Conservation (phyloP, 2,113 vertebrate species). For the Istiophorus platypterus region DNA sequence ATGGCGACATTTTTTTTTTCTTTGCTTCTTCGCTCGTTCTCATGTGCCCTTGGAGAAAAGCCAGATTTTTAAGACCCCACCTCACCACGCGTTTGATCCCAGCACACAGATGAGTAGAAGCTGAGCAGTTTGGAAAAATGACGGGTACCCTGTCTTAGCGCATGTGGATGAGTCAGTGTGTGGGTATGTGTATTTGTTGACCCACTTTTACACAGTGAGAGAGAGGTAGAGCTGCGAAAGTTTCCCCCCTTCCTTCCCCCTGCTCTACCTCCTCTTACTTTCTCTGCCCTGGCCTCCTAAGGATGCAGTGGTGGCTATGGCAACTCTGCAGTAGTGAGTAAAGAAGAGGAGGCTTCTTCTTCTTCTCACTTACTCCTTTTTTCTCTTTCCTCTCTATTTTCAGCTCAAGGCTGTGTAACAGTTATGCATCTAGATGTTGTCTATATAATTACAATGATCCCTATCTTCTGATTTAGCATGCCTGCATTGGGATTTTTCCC, state of each 20-base stretch:
- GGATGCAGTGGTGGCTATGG: slow-evolving; percentile 72
- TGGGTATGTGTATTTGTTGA: slow-evolving; percentile 58
- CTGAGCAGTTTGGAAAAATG: slow-evolving; percentile 48
- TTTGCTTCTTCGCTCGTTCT: slow-evolving; percentile 33
- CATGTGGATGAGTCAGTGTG: background rate
- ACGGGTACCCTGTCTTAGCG: slow-evolving; percentile 23
- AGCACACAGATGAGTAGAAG: slow-evolving; percentile 37
- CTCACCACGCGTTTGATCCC: slow-evolving; percentile 51
- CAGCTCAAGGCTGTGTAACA: slow-evolving; percentile 57
- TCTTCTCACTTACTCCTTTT: background rate
- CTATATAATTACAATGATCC: slow-evolving; percentile 68
- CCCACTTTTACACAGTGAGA: slow-evolving; percentile 70
- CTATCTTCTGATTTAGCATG: slow-evolving; percentile 54
- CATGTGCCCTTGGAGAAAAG: slow-evolving; percentile 32
- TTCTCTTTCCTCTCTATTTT: background rate
- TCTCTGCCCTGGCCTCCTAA: slow-evolving; percentile 49
- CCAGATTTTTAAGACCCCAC: slow-evolving; percentile 40
- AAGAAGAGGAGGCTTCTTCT: slow-evolving; percentile 43
- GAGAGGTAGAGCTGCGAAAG: slow-evolving; percentile 63
- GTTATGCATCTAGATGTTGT: slow-evolving; percentile 60
- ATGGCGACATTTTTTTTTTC: slow-evolving; percentile 60
- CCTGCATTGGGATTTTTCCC: slow-evolving; percentile 32
- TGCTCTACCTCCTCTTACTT: slow-evolving; percentile 47
- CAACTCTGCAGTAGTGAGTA: slow-evolving; percentile 69
- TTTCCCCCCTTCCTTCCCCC: slow-evolving; percentile 45